phyloP scores from a whole-genome alignment of 2,888 invertebrate species.

The Mythimna lalbum region DNA sequence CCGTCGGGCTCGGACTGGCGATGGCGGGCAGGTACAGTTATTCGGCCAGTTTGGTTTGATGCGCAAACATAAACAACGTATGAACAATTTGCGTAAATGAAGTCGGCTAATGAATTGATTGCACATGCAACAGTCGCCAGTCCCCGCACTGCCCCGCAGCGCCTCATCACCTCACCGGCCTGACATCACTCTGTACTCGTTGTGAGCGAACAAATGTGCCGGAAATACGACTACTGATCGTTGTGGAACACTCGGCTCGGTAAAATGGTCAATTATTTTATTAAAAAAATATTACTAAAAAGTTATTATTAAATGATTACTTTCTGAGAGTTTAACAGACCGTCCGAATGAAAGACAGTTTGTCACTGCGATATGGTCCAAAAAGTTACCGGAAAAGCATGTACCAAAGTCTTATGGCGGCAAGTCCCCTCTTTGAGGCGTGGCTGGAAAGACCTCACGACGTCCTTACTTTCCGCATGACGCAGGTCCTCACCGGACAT shows the following conservation, averaged over 20 bases:
- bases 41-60: not conserved
- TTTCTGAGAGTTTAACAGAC: not conserved
- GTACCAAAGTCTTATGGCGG: no score
- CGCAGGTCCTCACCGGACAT: no score
- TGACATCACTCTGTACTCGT: not conserved
- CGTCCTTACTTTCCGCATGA: no score
- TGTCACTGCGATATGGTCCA: not conserved
- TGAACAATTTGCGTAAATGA: constrained; percentile 7
- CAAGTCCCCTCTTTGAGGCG: no score
- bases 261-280: not conserved
- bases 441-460: no score
- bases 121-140: constrained; percentile 1
- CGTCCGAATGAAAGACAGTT: not conserved
- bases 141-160: not conserved
- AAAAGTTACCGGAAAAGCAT: not conserved
- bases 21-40: not conserved
- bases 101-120: constrained; percentile 11
- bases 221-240: not conserved
- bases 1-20: not conserved
- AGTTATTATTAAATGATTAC: no score
- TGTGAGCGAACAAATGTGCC: not conserved
- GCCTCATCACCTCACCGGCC: not conserved
- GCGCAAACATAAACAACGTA: not conserved
- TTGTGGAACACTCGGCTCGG: not conserved
- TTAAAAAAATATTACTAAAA: no score